Evolutionary conservation across 2,888 invertebrate genomes (phyloP), one percentile per base, ranked within the genome.

Genomic region (Drosophila austrosaltans): DNA sequence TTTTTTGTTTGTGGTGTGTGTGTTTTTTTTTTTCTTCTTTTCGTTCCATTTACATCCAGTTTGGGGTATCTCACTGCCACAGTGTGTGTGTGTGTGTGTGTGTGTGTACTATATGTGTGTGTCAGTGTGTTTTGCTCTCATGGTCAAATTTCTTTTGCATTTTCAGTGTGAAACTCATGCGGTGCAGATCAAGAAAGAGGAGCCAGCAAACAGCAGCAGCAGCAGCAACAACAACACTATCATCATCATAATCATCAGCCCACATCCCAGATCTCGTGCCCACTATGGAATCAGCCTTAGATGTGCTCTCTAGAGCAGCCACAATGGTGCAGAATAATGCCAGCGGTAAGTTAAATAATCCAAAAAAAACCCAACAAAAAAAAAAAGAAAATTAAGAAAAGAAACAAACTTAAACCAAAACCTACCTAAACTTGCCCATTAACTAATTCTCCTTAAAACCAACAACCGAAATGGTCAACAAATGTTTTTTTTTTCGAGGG

Each of bases 291-390:
- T 96, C 96, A 70, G 96, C 97, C 75, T 93, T 97, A 92, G 97
- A 97, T 91, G 97, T 97, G 82, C 94, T 97, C 79, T 97, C 97
- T 80, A 94, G 97, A 89, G 97, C 97, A 72, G 97, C 97, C 25
- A 97, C 97, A 25, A 97, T 97, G 97, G 95, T 97, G 82, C 96
- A 96, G 92, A 96, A 96, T 77, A 95, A 95, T 81, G 89, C 91
- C 68, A 92, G 90, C 79, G 92, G 92, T 92, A 76, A 89, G 92
- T 62, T 44, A 42, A 16, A 16, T 16, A 16, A 36, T n/a, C 40
- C 10, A 48, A 4, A 44, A 44, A 60, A 54, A 39, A 28, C 7
- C 53, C 32, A 32, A 32, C 3, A 32, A 32, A 32, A 32, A 32
- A 16, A 4, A 32, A 32, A 32, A 6, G 1, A 8, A 36, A 36